Percentiles rank a stretch among this genome's conserved stretches.
Evolutionary conservation across 2,797 vertebrate genomes (phyloP).

Genomic region (Staurois parvus): DNA sequence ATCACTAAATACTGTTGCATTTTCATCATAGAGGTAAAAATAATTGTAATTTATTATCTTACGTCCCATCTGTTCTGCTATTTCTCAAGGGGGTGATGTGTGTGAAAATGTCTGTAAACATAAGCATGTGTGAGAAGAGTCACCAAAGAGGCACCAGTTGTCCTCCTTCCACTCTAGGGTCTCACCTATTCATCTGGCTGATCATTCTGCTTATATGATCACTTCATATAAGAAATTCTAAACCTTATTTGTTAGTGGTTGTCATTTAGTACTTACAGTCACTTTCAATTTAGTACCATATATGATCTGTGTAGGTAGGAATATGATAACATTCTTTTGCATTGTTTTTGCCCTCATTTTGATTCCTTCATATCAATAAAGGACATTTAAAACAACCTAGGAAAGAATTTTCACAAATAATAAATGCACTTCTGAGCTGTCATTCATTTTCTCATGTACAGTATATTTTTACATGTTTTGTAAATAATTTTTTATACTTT

Average conservation of each 20-base stretch:
- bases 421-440: not conserved
- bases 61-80: conserved; percentile 20
- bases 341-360: not conserved
- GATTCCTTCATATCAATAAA: not conserved
- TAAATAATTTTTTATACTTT: too few relatives aligned
- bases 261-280: not conserved
- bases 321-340: not conserved
- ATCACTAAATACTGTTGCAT: too few relatives aligned
- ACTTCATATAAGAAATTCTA: too few relatives aligned
- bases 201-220: too few relatives aligned
- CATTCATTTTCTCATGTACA: too few relatives aligned
- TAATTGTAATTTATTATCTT: not conserved
- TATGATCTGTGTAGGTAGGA: not conserved
- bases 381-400: not conserved
- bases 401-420: not conserved
- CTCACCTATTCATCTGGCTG: not conserved
- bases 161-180: not conserved
- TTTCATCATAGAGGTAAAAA: not conserved
- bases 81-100: conserved; percentile 30
- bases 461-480: too few relatives aligned
- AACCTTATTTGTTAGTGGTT: too few relatives aligned
- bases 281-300: not conserved
- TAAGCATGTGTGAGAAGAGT: conserved; percentile 30
- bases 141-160: conserved; percentile 3
- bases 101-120: conserved; percentile 40